Conservation (phyloP, 2,888 invertebrate species). For the Blera fallax region DNA sequence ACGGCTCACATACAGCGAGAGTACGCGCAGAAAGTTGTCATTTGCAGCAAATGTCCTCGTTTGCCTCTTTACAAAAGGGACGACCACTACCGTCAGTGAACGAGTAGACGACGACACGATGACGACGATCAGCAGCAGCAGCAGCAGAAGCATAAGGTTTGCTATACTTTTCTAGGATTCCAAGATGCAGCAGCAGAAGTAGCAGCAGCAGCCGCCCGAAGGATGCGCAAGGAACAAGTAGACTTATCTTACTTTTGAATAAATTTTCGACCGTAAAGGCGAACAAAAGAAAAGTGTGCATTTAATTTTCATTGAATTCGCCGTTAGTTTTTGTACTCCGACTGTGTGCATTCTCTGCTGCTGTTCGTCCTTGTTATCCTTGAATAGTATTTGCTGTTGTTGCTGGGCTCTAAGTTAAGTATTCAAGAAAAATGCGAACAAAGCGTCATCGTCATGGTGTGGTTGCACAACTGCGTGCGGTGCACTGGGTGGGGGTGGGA, state of each 20-base stretch:
- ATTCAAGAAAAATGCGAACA: slow-evolving; percentile 65
- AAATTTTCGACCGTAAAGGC: slow-evolving; percentile 69
- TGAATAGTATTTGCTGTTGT: slow-evolving; percentile 40
- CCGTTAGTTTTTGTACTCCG: slow-evolving; percentile 52
- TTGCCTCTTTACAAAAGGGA: slow-evolving; percentile 58
- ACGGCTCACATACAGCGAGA: not conserved
- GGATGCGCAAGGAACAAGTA: not conserved
- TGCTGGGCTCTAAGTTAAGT: slow-evolving; percentile 22
- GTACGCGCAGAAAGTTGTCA: slow-evolving; percentile 62
- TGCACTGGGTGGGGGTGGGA: not conserved
- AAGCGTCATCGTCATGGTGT: slow-evolving; percentile 48
- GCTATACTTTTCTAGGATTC: slow-evolving; percentile 13
- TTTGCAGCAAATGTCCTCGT: slow-evolving; percentile 72
- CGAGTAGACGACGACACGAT: slow-evolving; percentile 6
- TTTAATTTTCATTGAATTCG: slow-evolving; percentile 72
- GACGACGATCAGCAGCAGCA: slow-evolving; percentile 7
- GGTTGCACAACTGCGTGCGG: slow-evolving; percentile 47
- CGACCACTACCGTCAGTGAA: slow-evolving; percentile 15
- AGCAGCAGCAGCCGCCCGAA: not conserved
- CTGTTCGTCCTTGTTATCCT: slow-evolving; percentile 64
- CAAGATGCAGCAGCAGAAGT: not conserved
- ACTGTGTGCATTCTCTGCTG: slow-evolving; percentile 5
- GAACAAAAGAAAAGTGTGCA: slow-evolving; percentile 72
- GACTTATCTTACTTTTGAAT: slow-evolving; percentile 73
- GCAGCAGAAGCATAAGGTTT: slow-evolving; percentile 10